A percentile compares a stretch with the other conserved stretches of the same genome.
phyloP scores from a whole-genome alignment of 2,888 invertebrate genomes.

The Phrixothrix hirtus region DNA sequence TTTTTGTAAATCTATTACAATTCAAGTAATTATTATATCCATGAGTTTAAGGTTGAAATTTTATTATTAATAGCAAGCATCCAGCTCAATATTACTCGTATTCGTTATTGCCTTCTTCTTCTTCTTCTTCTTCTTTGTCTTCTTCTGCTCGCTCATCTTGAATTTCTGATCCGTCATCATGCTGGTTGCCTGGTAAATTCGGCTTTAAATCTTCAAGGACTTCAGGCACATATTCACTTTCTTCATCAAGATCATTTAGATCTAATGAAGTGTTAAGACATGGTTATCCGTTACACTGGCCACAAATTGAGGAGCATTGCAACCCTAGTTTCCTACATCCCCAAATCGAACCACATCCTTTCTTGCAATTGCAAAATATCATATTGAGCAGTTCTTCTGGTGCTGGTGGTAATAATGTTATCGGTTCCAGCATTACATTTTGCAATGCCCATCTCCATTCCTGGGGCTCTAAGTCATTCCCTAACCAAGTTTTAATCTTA shows the following conservation, averaged over 20 bases:
- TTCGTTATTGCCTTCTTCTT: neutral
- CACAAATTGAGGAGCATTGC: conserved; percentile 39
- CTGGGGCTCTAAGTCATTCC: no score
- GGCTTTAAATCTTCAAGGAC: neutral
- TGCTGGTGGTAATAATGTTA: no score
- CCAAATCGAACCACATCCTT: conserved; percentile 40
- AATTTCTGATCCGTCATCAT: neutral
- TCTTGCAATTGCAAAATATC: no score
- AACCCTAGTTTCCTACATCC: conserved; percentile 44
- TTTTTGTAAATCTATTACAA: no score
- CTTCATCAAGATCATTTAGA: neutral
- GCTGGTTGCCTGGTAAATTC: neutral
- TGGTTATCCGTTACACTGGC: conserved; percentile 30
- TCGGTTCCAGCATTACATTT: no score
- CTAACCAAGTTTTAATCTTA: no score
- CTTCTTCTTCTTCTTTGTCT: neutral
- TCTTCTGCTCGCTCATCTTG: neutral
- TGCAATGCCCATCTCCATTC: no score
- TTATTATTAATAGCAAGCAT: no score
- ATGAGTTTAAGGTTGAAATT: no score
- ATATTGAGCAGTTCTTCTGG: no score
- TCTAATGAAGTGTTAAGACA: neutral
- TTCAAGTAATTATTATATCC: no score
- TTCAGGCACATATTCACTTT: neutral
- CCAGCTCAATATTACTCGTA: no score